phyloP scores from a whole-genome alignment of 92 coral and sea anemone species.

The Virgularia gustaviana region DNA sequence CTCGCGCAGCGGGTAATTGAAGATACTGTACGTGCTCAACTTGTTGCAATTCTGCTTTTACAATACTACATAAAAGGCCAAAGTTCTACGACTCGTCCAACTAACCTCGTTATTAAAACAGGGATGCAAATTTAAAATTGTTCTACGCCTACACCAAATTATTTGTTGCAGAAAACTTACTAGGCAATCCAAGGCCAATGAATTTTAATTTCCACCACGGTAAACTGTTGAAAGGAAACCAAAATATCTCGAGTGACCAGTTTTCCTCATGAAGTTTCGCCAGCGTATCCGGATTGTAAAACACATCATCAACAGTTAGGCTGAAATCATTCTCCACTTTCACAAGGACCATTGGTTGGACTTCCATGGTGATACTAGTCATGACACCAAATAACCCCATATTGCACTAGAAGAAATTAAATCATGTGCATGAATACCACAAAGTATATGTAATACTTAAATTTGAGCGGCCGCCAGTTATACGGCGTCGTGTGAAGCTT shows the following conservation, averaged over 20 bases:
- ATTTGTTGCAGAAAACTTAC: not conserved
- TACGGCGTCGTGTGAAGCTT: not conserved
- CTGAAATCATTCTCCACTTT: constrained; percentile 46
- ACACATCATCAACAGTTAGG: constrained; percentile 44
- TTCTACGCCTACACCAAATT: no score
- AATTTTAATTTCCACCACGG: constrained; percentile 30
- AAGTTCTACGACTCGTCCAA: no score
- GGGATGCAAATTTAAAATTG: no score
- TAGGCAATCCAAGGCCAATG: not conserved
- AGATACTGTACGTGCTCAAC: no score
- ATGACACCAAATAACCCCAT: constrained; percentile 64
- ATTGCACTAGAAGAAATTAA: constrained; percentile 43
- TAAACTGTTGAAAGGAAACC: constrained; percentile 63
- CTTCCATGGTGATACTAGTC: constrained; percentile 53
- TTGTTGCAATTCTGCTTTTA: no score
- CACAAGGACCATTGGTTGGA: constrained; percentile 60
- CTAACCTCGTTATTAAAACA: no score
- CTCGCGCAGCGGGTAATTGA: no score
- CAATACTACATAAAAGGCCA: no score
- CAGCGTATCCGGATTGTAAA: constrained; percentile 41
- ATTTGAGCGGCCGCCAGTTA: not conserved
- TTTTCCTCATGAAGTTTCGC: constrained; percentile 33
- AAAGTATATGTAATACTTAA: no score
- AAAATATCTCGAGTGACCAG: constrained; percentile 65
- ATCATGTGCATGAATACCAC: no score